phyloP scores from a whole-genome alignment of 2,888 invertebrate genomes.

The Linyphia triangularis region DNA sequence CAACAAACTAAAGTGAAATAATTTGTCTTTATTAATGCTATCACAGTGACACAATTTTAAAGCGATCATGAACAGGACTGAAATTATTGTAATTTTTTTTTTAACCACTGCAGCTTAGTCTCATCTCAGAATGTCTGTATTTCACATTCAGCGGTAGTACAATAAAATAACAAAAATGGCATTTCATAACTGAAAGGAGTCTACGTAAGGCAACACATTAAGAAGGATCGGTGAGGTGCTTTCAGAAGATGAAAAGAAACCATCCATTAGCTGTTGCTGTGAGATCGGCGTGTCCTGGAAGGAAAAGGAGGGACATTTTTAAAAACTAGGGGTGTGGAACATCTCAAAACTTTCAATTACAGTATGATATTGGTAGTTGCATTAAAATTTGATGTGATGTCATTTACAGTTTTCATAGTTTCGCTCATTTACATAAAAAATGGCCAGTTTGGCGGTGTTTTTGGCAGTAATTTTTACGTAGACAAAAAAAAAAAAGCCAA shows the following conservation, averaged over 20 bases:
- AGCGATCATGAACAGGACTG: not conserved
- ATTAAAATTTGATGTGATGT: not conserved
- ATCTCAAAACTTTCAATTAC: too few species aligned
- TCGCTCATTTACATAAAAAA: too few species aligned
- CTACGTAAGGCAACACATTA: not conserved
- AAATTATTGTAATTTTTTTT: not conserved
- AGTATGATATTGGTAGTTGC: too few species aligned
- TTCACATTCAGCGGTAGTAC: not conserved
- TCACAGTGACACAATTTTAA: conserved; percentile 64
- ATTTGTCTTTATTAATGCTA: conserved; percentile 60
- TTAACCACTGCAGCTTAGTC: not conserved
- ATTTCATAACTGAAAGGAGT: not conserved
- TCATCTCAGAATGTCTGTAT: not conserved
- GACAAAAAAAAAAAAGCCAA: too few species aligned
- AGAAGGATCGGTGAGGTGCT: not conserved
- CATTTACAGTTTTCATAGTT: too few species aligned
- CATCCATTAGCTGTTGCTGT: conserved; percentile 74
- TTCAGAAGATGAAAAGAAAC: conserved; percentile 52
- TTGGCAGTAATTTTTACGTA: too few species aligned
- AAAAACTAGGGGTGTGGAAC: too few species aligned
- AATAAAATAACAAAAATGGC: not conserved
- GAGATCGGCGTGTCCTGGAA: conserved; percentile 68
- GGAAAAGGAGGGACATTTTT: not conserved
- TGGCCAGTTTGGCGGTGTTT: too few species aligned
- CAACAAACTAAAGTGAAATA: not conserved